Percentiles rank a stretch among this genome's conserved stretches.
These are phyloP conservation scores for Sminthopsis crassicaudata DNA, from an alignment of 2,113 vertebrate species.

Conservation along the genomic window DNA sequence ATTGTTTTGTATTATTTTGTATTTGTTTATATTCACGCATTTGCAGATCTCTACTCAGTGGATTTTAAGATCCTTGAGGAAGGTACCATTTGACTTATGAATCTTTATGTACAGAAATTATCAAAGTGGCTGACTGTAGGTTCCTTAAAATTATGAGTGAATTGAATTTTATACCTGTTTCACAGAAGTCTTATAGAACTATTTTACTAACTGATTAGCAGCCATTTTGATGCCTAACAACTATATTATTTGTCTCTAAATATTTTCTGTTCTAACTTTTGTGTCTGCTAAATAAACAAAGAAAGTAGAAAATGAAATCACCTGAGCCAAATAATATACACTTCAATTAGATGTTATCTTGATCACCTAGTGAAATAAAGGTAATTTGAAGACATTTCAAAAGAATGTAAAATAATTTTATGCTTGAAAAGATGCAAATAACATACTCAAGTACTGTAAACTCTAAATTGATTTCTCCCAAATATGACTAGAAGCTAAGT, in stretches of 20 bases:
- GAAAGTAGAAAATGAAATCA: neutral
- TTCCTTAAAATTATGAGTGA: neutral
- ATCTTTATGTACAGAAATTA: neutral
- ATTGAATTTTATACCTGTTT: neutral
- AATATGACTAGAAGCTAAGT: constrained; percentile 78
- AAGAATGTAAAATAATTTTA: constrained; percentile 43
- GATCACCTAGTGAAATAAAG: neutral
- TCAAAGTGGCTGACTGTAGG: neutral
- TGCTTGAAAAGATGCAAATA: constrained; percentile 71
- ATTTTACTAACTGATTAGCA: neutral
- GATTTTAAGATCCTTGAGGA: neutral
- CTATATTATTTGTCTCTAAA: neutral
- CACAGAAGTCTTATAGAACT: neutral
- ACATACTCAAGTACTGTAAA: constrained; percentile 77
- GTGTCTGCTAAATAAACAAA: neutral
- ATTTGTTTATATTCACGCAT: neutral
- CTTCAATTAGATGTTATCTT: neutral
- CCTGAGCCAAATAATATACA: neutral
- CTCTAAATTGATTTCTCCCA: constrained; percentile 79
- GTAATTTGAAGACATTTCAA: neutral
- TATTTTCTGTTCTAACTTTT: neutral
- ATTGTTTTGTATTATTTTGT: neutral
- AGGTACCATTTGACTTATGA: neutral
- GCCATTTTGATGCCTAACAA: neutral
- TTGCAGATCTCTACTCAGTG: neutral